These are phyloP conservation scores for Pseudomyrmex flavicornis DNA, from an alignment of 1,140 invertebrate genomes.

Conservation along the genomic window DNA sequence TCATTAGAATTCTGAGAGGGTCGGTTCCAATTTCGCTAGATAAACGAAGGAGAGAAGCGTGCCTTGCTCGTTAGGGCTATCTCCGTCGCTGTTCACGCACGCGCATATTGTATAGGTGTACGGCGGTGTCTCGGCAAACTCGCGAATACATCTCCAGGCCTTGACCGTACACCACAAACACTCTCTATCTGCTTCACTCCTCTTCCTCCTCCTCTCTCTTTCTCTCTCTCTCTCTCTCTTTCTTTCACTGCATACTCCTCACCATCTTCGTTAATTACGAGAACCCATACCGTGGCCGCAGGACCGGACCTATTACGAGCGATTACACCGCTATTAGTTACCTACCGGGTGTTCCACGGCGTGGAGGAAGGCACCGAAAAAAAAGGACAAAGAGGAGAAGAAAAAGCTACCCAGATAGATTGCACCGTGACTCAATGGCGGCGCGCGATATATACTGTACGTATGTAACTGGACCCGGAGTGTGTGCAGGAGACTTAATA, in stretches of 20 bases:
- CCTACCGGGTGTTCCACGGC: constrained; percentile 77
- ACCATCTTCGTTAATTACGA: constrained; percentile 71
- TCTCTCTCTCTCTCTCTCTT: constrained; percentile 22
- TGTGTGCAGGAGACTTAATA: constrained; percentile 66
- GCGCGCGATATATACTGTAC: constrained; percentile 64
- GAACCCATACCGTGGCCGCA: constrained; percentile 72
- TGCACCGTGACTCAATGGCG: constrained; percentile 68
- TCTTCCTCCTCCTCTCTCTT: not conserved
- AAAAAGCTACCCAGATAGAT: constrained; percentile 71
- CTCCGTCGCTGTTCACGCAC: not conserved
- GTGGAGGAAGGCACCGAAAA: constrained; percentile 61
- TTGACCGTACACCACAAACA: constrained; percentile 26
- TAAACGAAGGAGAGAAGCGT: constrained; percentile 3
- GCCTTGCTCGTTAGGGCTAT: constrained; percentile 29
- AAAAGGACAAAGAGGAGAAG: constrained; percentile 49
- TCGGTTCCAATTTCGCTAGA: constrained; percentile 22
- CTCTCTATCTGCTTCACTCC: constrained; percentile 41
- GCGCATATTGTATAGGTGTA: not conserved
- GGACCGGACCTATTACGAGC: constrained; percentile 79
- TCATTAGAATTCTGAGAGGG: not conserved
- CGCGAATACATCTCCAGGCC: constrained; percentile 43
- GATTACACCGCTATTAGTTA: constrained; percentile 82
- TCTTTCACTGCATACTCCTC: constrained; percentile 57
- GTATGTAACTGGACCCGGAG: constrained; percentile 61
- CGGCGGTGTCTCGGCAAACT: not conserved